Evolutionary conservation across 2,888 invertebrate species (phyloP).

Genomic region (Trisateles emortualis): DNA sequence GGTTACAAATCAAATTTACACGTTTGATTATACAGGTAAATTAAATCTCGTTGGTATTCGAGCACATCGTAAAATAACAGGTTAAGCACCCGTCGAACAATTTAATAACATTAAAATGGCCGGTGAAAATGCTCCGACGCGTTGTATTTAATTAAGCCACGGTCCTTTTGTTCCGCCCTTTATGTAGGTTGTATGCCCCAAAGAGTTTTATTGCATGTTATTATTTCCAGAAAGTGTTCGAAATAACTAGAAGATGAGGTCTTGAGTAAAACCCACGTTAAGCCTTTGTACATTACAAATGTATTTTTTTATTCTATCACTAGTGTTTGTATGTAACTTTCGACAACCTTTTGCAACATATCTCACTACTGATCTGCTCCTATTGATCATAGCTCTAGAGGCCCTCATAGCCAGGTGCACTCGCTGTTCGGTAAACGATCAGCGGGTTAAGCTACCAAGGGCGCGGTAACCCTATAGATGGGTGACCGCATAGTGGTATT

Average conservation of each 20-base stretch:
- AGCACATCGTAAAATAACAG: conserved; percentile 75
- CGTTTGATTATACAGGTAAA: conserved; percentile 60
- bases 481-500: no score
- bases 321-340: no score
- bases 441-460: no score
- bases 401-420: no score
- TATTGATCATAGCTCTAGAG: no score
- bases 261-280: conserved; percentile 43
- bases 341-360: no score
- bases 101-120: conserved; percentile 84
- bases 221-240: conserved; percentile 65
- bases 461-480: no score
- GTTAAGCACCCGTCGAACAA: conserved; percentile 78
- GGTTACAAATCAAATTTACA: conserved; percentile 33
- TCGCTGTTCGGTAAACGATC: no score
- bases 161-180: conserved; percentile 70
- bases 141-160: conserved; percentile 81
- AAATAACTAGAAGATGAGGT: conserved; percentile 48
- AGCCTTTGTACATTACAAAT: conserved; percentile 17
- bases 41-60: conserved; percentile 72
- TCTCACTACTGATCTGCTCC: no score
- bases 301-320: background rate
- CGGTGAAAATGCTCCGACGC: conserved; percentile 72
- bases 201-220: conserved; percentile 76
- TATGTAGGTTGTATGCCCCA: conserved; percentile 55